phyloP scores from a whole-genome alignment of 2,888 invertebrate species.

The Endomychus coccineus region DNA sequence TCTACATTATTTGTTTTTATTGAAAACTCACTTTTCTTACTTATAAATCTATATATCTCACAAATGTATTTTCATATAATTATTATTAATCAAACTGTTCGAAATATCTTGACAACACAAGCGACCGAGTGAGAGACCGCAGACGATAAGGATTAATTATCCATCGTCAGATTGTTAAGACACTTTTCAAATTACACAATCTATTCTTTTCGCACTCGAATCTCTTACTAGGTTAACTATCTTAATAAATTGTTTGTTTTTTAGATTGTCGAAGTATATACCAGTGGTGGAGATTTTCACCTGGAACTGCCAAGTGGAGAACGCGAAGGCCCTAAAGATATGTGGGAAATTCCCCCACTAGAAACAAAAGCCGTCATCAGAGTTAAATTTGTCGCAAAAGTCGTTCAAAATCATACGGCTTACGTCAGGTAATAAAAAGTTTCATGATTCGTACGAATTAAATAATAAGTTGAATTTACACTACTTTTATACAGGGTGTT shows the following conservation, averaged over 20 bases:
- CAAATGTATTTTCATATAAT: too few species aligned
- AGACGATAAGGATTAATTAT: not conserved
- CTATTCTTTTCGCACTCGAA: not conserved
- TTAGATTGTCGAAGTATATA: constrained; percentile 72
- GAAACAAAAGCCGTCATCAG: constrained; percentile 81
- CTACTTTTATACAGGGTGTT: too few species aligned
- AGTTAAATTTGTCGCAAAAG: constrained; percentile 69
- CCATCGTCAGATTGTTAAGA: not conserved
- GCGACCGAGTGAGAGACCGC: not conserved
- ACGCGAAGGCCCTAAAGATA: constrained; percentile 67
- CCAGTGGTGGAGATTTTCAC: constrained; percentile 84
- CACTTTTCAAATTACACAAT: not conserved
- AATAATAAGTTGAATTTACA: too few species aligned
- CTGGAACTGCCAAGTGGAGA: constrained; percentile 77
- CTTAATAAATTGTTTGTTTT: constrained; percentile 13
- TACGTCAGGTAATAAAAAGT: constrained; percentile 67
- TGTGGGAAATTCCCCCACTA: constrained; percentile 90
- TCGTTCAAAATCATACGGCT: constrained; percentile 75
- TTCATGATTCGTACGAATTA: too few species aligned
- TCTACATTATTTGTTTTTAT: too few species aligned
- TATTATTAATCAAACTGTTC: too few species aligned
- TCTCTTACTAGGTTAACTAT: constrained; percentile 5
- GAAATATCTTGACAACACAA: too few species aligned
- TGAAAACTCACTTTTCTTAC: too few species aligned
- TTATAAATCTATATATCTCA: too few species aligned